Conservation (phyloP, 64 coral and sea anemone species). For the Montipora foliosa region DNA sequence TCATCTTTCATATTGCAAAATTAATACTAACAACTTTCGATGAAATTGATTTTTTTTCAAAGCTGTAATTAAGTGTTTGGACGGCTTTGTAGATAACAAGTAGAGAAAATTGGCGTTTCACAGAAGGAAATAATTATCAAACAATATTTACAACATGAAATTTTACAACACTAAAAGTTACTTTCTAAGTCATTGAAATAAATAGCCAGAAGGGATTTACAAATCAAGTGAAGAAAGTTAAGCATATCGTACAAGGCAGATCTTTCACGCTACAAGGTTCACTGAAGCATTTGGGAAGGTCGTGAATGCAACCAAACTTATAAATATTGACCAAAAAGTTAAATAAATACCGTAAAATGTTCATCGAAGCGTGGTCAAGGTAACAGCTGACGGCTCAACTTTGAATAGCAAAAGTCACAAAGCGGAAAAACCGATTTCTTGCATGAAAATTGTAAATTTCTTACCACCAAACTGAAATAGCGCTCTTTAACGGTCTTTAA, state of each 20-base stretch:
- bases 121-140: too few relatives aligned
- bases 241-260: background rate
- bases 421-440: background rate
- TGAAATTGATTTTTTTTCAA: too few relatives aligned
- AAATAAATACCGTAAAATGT: background rate
- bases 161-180: too few relatives aligned
- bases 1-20: too few relatives aligned
- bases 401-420: background rate
- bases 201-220: background rate
- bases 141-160: too few relatives aligned
- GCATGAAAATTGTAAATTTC: background rate
- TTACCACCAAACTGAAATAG: too few relatives aligned
- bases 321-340: background rate
- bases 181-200: too few relatives aligned
- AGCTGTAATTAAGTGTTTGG: too few relatives aligned
- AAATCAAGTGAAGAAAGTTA: slow-evolving; percentile 7
- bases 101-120: too few relatives aligned
- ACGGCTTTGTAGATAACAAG: too few relatives aligned
- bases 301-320: background rate
- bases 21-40: too few relatives aligned
- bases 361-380: background rate
- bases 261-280: slow-evolving; percentile 17
- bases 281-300: background rate
- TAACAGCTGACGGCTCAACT: background rate
- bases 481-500: too few relatives aligned